phyloP scores from a whole-genome alignment of 2,113 vertebrate species.

The Indicator indicator region DNA sequence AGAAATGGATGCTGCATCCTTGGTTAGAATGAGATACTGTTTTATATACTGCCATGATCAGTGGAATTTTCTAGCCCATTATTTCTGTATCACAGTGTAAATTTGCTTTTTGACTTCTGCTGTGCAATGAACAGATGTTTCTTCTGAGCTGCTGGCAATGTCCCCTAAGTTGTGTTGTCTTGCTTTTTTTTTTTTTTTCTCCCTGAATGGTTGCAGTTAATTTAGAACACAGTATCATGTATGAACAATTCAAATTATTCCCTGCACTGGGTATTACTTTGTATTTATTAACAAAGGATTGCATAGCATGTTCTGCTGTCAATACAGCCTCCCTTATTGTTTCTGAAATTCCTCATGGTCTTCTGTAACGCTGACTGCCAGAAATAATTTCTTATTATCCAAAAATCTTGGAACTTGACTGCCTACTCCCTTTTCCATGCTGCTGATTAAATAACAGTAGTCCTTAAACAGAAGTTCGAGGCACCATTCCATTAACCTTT shows the following conservation, averaged over 20 bases:
- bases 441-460: background rate
- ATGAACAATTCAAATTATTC: slow-evolving; percentile 21
- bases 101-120: slow-evolving; percentile 48
- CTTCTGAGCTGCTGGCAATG: slow-evolving; percentile 41
- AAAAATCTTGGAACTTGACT: slow-evolving; percentile 7
- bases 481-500: slow-evolving; percentile 42
- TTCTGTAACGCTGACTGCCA: background rate
- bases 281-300: slow-evolving; percentile 1
- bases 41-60: slow-evolving; percentile 33
- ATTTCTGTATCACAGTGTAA: slow-evolving; percentile 31
- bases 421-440: background rate
- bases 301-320: background rate
- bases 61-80: slow-evolving; percentile 53
- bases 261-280: background rate
- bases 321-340: background rate
- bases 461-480: slow-evolving; percentile 15
- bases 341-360: background rate
- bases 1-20: slow-evolving; percentile 31
- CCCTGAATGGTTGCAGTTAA: slow-evolving; percentile 44
- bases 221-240: slow-evolving; percentile 48
- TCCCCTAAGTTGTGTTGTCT: background rate
- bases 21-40: slow-evolving; percentile 8
- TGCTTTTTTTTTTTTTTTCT: background rate
- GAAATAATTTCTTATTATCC: slow-evolving; percentile 41
- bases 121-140: slow-evolving; percentile 65